A percentile compares a stretch with the other conserved stretches of the same genome.
These are phyloP conservation scores for Arenaria interpres DNA, from an alignment of 2,113 vertebrate genomes.

Conservation along the genomic window DNA sequence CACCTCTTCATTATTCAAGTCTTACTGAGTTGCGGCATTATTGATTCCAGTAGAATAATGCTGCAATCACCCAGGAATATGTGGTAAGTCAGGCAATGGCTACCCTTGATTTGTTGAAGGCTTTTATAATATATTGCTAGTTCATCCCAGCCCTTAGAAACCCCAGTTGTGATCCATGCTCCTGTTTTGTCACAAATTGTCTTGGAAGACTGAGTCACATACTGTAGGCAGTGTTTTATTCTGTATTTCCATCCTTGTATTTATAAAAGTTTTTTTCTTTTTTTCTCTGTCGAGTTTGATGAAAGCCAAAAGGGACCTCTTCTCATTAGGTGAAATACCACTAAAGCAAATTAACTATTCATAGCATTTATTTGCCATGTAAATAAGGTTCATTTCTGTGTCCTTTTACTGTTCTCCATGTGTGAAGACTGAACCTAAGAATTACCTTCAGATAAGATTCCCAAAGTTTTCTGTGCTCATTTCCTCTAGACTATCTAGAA, in stretches of 20 bases:
- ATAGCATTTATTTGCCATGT: background rate
- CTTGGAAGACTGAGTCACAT: background rate
- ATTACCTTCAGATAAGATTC: background rate
- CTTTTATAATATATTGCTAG: background rate
- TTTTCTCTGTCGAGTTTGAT: background rate
- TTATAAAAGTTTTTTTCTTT: background rate
- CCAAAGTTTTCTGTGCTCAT: background rate
- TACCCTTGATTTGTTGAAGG: background rate
- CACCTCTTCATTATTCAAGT: slow-evolving; percentile 35
- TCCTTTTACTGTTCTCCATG: background rate
- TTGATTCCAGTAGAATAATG: slow-evolving; percentile 22
- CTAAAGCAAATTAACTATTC: background rate
- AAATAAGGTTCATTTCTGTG: background rate
- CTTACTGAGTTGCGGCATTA: slow-evolving; percentile 5
- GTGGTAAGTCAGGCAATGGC: background rate
- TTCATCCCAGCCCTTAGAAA: background rate
- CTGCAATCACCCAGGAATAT: background rate
- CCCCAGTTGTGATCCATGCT: background rate
- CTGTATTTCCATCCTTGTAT: background rate
- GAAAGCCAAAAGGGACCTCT: background rate
- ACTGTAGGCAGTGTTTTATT: background rate
- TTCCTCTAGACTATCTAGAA: background rate
- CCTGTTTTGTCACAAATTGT: background rate
- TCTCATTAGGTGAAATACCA: background rate
- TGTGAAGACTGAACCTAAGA: background rate